phyloP scores from a whole-genome alignment of 2,888 invertebrate genomes.

The Andrena marginata region DNA sequence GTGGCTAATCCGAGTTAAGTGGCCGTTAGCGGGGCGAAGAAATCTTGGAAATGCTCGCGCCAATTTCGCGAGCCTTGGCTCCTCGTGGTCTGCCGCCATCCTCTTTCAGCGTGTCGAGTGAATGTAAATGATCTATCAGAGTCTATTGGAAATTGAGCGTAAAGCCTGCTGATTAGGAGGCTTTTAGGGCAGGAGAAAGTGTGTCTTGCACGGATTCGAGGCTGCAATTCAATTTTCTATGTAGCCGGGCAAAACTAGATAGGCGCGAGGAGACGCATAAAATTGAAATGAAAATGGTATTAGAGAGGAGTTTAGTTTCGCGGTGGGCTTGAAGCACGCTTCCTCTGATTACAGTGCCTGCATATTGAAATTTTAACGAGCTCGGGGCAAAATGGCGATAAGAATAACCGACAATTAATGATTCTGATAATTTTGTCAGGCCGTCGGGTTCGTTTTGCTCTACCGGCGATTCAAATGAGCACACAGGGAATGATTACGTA shows the following conservation, averaged over 20 bases:
- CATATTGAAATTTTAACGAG: no score
- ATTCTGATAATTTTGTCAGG: no score
- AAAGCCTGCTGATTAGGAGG: conserved; percentile 2
- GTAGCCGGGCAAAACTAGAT: no score
- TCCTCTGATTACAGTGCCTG: no score
- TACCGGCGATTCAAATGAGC: not conserved
- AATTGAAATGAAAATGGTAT: no score
- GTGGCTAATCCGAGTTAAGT: conserved; percentile 76
- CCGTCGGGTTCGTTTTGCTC: no score
- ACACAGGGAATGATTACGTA: not conserved
- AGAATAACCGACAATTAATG: no score
- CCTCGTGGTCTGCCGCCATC: not conserved
- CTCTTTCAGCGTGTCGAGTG: not conserved
- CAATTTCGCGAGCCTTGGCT: conserved; percentile 35
- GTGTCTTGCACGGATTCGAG: not conserved
- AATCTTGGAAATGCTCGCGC: conserved; percentile 58
- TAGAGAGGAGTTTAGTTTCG: no score
- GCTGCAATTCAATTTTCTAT: not conserved
- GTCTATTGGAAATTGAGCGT: conserved; percentile 17
- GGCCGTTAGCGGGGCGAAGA: conserved; percentile 68
- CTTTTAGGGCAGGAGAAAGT: not conserved
- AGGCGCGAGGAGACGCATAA: no score
- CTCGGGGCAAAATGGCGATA: no score
- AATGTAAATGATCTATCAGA: conserved; percentile 26
- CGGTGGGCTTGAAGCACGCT: no score